Percentiles rank a stretch among this genome's conserved stretches.
These are phyloP conservation scores for Dermochelys coriacea DNA, from an alignment of 2,797 vertebrate species.

Conservation along the genomic window DNA sequence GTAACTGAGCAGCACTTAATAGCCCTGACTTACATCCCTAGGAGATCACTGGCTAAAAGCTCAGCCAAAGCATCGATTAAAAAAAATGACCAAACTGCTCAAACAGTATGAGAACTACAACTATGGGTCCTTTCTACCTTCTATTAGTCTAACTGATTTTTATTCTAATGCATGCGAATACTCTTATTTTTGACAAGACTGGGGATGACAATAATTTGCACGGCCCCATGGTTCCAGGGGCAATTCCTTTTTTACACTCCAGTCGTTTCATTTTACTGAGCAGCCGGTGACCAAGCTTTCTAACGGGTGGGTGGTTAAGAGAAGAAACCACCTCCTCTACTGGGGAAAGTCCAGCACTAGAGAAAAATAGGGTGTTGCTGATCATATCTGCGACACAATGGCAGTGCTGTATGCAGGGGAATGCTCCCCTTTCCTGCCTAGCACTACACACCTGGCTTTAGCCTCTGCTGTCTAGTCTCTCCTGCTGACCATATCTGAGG, in stretches of 20 bases:
- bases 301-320: background rate
- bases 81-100: background rate
- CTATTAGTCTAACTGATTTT: background rate
- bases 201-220: background rate
- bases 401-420: background rate
- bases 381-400: background rate
- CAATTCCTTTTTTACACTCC: background rate
- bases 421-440: background rate
- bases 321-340: background rate
- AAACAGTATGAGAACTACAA: background rate
- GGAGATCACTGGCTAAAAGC: too few species aligned
- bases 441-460: rapidly evolving
- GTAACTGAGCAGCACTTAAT: background rate
- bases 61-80: background rate
- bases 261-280: background rate
- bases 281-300: background rate
- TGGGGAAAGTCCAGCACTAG: background rate
- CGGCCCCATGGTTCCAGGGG: background rate
- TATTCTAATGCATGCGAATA: background rate
- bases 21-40: background rate
- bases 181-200: background rate
- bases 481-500: background rate
- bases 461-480: background rate
- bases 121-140: background rate
- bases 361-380: background rate